Evolutionary conservation across 1,140 invertebrate species (phyloP).

Genomic region (Atta colombica): DNA sequence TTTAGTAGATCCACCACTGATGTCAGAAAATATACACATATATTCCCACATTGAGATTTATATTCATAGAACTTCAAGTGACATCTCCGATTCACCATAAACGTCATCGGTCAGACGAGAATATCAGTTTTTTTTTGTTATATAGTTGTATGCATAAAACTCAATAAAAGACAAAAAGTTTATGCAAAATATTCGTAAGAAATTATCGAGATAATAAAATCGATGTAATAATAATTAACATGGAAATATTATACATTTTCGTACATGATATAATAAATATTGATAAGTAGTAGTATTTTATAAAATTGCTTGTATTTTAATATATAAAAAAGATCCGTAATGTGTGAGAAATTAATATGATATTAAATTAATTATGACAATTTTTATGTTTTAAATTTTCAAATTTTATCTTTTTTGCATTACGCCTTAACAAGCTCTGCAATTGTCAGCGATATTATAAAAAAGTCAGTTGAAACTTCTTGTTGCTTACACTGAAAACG

Average conservation of each 20-base stretch:
- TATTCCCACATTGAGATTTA: slow-evolving; percentile 50
- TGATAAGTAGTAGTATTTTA: neutral
- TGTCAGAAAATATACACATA: slow-evolving; percentile 46
- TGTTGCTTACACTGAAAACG: slow-evolving; percentile 57
- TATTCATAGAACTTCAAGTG: slow-evolving; percentile 48
- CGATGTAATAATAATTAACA: neutral
- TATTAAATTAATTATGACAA: neutral
- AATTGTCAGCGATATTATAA: slow-evolving; percentile 43
- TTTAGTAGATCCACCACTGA: slow-evolving; percentile 3
- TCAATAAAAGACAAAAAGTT: neutral
- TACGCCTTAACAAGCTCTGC: neutral
- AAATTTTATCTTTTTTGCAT: neutral
- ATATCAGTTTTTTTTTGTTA: slow-evolving; percentile 21
- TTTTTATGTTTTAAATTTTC: neutral
- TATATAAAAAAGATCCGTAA: neutral
- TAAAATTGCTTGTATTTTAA: neutral
- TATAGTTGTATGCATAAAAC: neutral
- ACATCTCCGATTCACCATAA: slow-evolving; percentile 19
- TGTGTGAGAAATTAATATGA: neutral
- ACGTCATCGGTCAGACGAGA: slow-evolving; percentile 18
- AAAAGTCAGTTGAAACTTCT: slow-evolving; percentile 21
- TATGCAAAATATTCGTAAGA: neutral
- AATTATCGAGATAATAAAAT: neutral
- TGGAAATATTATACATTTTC: neutral
- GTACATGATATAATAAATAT: neutral